Percentiles rank a stretch among this genome's conserved stretches.
phyloP scores from a whole-genome alignment of 2,797 vertebrate species.

The Pygocentrus nattereri region DNA sequence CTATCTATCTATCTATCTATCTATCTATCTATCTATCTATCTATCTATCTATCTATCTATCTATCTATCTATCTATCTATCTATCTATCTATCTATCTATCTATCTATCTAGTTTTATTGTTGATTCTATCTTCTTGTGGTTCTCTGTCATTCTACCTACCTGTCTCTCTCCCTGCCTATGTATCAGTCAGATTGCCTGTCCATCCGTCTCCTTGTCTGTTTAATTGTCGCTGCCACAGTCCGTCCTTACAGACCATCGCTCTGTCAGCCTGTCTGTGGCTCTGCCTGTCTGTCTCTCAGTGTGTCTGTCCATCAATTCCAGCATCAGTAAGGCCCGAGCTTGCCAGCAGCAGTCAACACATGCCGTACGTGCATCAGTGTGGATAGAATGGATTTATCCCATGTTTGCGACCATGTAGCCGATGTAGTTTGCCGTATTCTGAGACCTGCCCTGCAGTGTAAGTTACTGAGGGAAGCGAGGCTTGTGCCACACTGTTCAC shows the following conservation, averaged over 20 bases:
- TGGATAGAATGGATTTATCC: conserved; percentile 63
- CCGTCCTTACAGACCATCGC: conserved; percentile 31
- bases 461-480: conserved; percentile 36
- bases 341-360: conserved; percentile 34
- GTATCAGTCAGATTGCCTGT: conserved; percentile 34
- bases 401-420: conserved; percentile 56
- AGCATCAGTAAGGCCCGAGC: conserved; percentile 51
- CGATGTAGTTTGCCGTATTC: conserved; percentile 54
- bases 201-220: conserved; percentile 34
- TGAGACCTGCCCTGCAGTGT: conserved; percentile 49
- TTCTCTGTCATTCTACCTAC: conserved; percentile 26
- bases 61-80: conserved; percentile 31
- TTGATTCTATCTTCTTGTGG: conserved; percentile 21
- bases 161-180: conserved; percentile 38
- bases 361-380: conserved; percentile 40
- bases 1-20: conserved; percentile 45
- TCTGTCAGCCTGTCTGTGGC: conserved; percentile 31
- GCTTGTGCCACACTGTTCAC: conserved; percentile 42
- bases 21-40: conserved; percentile 32
- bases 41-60: conserved; percentile 38
- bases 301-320: conserved; percentile 52
- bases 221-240: conserved; percentile 30
- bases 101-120: conserved; percentile 17
- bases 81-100: conserved; percentile 28
- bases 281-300: conserved; percentile 37